A percentile compares a stretch with the other conserved stretches of the same genome.
These are phyloP conservation scores for Corythornis vintsioides DNA, from an alignment of 2,113 vertebrate genomes.

Conservation along the genomic window DNA sequence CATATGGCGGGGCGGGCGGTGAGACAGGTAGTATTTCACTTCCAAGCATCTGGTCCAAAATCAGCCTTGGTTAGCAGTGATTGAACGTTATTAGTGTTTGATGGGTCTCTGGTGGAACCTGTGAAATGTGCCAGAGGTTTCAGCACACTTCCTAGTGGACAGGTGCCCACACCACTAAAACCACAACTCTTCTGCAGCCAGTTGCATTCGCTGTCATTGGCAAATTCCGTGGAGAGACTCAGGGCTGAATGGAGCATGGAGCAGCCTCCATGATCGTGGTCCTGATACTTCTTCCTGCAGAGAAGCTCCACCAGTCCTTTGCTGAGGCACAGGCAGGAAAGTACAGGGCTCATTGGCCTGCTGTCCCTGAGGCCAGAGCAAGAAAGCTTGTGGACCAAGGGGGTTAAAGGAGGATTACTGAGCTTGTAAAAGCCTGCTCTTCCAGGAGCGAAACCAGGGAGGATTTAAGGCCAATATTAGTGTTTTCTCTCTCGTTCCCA, in stretches of 20 bases:
- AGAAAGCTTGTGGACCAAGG: neutral
- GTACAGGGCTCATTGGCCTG: neutral
- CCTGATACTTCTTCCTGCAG: neutral
- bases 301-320: neutral
- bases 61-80: conserved; percentile 47
- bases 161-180: conserved; percentile 63
- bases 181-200: conserved; percentile 34
- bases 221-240: neutral
- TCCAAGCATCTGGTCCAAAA: conserved; percentile 47
- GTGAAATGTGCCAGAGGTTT: conserved; percentile 39
- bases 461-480: neutral
- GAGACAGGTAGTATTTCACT: conserved; percentile 40
- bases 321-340: neutral
- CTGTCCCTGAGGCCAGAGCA: neutral
- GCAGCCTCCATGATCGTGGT: neutral
- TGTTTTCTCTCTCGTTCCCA: neutral
- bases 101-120: conserved; percentile 47
- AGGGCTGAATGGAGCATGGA: fast-evolving
- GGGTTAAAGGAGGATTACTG: neutral
- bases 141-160: conserved; percentile 47
- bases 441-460: neutral
- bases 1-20: neutral
- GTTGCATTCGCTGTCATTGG: neutral
- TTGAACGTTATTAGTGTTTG: conserved; percentile 51
- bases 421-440: neutral